phyloP scores from a whole-genome alignment of 2,797 vertebrate species.

The Pseudopleuronectes americanus region DNA sequence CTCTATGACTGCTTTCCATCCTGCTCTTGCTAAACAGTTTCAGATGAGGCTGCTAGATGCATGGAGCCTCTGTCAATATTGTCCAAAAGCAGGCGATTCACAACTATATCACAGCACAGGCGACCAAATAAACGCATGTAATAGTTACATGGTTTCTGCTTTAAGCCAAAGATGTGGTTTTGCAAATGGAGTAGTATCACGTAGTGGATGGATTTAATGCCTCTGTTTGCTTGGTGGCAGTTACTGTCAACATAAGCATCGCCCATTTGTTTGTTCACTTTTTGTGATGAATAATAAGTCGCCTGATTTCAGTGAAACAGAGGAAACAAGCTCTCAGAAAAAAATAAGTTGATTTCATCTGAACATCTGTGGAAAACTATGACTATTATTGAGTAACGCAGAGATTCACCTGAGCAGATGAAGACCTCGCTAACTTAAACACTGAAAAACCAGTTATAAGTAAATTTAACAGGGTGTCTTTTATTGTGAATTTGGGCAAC shows the following conservation, averaged over 20 bases:
- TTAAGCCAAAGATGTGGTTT: conserved; percentile 4
- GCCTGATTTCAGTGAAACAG: conserved; percentile 3
- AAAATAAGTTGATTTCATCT: not conserved
- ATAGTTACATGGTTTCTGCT: not conserved
- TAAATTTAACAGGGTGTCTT: no score
- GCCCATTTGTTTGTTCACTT: not conserved
- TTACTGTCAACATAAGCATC: not conserved
- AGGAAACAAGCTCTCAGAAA: not conserved
- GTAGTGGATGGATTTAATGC: conserved; percentile 4
- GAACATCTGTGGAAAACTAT: not conserved
- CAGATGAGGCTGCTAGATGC: not conserved
- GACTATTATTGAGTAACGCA: not conserved
- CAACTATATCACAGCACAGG: not conserved
- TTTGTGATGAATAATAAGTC: not conserved
- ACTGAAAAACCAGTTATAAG: no score
- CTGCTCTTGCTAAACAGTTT: not conserved
- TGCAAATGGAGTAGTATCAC: not conserved
- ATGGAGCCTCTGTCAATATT: conserved; percentile 1
- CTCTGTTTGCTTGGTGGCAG: not conserved
- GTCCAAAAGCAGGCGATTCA: not conserved
- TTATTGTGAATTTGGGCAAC: no score
- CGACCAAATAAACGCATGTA: conserved; percentile 1
- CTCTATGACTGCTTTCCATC: no score
- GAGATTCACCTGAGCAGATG: not conserved
- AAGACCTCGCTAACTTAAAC: no score